Base-by-base conservation (phyloP, 2,888 invertebrate genomes). In the Cancer borealis region DNA sequence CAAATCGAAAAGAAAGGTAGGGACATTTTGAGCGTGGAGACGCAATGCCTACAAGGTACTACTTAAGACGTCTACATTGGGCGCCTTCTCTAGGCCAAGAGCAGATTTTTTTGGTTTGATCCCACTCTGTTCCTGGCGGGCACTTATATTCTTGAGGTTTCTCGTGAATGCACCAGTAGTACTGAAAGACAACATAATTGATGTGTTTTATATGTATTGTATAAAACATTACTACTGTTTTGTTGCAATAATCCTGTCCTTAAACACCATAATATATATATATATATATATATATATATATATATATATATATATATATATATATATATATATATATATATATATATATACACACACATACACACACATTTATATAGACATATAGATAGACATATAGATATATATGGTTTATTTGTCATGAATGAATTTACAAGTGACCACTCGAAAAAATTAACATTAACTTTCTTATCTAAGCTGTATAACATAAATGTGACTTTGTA, bases 111-210 rank as follows among this genome's bases (percentile, higher is more conserved):
- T 97, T 97, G 47, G 97, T 96, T 0, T 97, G 97, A 96, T 98
- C 98, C 97, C 98, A 99, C 4, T 98, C 97, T 0, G 98, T 98
- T 46, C 98, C 98, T 0, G 97, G 97, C 96, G 97, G 97, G 96
- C 99, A 99, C 21, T 97, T 97, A 96, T 98, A 98, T 96, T 97
- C 97, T 91, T 98, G 97, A 4, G 98, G 97, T 96, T 98, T 97
- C 6, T 98, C 98, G 96, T 98, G 98, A 45, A 98, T 98, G 96
- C 99, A 99, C 95, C 98, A 98, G 97, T 98, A 98, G 96, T 98
- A 99, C 98, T 98, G 97, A 95, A 96, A 96, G 96, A 92, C 94
- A 94, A 95, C 91, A 84, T 12, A 21, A 84, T 45, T 12, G 45
- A 26, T 47, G 6, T 3, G 3, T 30, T 39, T 17, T 84, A 39